Conservation (phyloP, 2,888 invertebrate species). For the Hoplodrina blanda region DNA sequence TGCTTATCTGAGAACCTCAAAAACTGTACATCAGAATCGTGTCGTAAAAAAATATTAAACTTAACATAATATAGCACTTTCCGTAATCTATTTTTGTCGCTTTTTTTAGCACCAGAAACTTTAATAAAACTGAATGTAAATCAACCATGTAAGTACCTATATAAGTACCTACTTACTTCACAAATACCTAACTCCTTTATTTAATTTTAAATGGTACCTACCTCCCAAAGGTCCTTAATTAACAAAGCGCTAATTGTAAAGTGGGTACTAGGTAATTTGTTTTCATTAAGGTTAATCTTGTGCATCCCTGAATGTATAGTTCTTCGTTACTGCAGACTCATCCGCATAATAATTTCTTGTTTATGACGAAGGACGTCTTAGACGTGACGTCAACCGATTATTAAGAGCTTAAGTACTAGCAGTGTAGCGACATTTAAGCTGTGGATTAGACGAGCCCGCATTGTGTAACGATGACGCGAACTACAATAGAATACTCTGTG, state of each 20-base stretch:
- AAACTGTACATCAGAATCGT: not conserved
- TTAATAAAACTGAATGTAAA: not conserved
- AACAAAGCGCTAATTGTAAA: slow-evolving; percentile 39
- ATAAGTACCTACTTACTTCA: not conserved
- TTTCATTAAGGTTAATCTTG: slow-evolving; percentile 40
- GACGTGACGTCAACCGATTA: slow-evolving; percentile 67
- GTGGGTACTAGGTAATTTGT: slow-evolving; percentile 35
- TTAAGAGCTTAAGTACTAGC: slow-evolving; percentile 68
- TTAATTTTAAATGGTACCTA: slow-evolving; percentile 9
- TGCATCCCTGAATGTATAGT: slow-evolving; percentile 37
- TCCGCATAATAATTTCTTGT: slow-evolving; percentile 55
- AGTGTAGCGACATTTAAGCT: slow-evolving; percentile 64
- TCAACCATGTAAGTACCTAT: not conserved
- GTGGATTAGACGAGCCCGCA: slow-evolving; percentile 69
- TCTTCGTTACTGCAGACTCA: slow-evolving; percentile 50
- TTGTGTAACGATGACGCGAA: slow-evolving; percentile 62
- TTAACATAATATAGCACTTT: too few relatives aligned
- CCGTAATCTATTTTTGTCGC: not conserved
- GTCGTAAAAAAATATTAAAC: not conserved
- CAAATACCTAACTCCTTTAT: slow-evolving; percentile 22
- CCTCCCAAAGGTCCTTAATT: slow-evolving; percentile 10
- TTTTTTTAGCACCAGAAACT: slow-evolving; percentile 7
- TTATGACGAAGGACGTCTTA: slow-evolving; percentile 63
- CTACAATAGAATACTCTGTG: slow-evolving; percentile 23
- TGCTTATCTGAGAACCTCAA: too few relatives aligned